Conservation (phyloP, 2,113 vertebrate genomes). For the Pedionomus torquatus region DNA sequence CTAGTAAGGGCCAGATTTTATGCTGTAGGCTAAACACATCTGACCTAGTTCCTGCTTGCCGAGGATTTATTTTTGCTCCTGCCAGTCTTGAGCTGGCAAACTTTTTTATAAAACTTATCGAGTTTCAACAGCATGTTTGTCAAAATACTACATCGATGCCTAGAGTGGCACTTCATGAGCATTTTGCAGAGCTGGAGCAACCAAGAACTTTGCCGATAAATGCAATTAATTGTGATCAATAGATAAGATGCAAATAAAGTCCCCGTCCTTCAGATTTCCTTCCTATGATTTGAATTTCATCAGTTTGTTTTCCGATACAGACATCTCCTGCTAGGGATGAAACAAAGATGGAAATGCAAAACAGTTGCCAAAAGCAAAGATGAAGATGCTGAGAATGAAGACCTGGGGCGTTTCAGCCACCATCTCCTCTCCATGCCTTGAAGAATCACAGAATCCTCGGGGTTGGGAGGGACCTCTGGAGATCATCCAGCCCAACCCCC, state of each 20-base stretch:
- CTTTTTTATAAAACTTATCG: slow-evolving; percentile 39
- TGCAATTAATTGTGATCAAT: background rate
- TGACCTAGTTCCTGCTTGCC: slow-evolving; percentile 57
- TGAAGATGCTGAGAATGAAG: background rate
- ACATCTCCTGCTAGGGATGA: background rate
- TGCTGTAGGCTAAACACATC: slow-evolving; percentile 53
- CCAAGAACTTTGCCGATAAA: background rate
- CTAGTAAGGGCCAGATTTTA: slow-evolving; percentile 19
- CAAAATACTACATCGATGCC: slow-evolving; percentile 9
- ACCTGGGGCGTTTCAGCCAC: background rate
- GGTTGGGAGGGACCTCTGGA: background rate
- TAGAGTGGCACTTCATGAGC: background rate
- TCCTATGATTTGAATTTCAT: background rate
- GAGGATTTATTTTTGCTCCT: slow-evolving; percentile 56
- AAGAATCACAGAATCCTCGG: background rate
- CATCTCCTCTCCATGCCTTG: background rate
- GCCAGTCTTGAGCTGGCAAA: slow-evolving; percentile 18
- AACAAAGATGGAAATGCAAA: background rate
- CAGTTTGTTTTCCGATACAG: background rate
- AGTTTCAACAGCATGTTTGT: slow-evolving; percentile 52
- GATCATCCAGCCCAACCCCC: background rate
- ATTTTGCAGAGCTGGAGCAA: slow-evolving; percentile 5
- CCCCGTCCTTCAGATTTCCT: background rate
- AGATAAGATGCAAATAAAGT: background rate
- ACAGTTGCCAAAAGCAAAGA: background rate